Evolutionary conservation across 1,140 invertebrate species (phyloP), one percentile per base, ranked within the genome.

Genomic region (Piezodorus guildinii): DNA sequence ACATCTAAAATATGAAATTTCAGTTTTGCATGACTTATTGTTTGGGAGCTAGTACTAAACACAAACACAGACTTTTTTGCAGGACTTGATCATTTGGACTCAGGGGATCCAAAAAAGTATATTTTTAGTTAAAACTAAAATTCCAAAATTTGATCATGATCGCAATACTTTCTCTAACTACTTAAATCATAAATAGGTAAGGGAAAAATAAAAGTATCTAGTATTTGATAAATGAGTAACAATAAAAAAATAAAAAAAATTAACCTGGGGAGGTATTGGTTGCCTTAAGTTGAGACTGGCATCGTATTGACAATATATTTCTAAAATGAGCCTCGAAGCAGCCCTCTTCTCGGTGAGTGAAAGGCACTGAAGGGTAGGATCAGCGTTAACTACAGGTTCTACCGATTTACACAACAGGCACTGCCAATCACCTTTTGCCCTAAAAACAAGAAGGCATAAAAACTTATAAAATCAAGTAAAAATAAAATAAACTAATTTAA

Each of bases 261-360:
- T 80, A 77, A 90, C 87, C 72, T 87, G 84, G 62, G 78, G 76
- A 62, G 84, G 81, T 68, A 91, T 88, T 25, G 89, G 80, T 76
- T 92, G 88, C 71, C 92, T 83, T 75, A 95, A 93, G 58, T 86
- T 85, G 70, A 90, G 80, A 75, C 89, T 92, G 68, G 83, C 82
- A 73, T 91, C 88, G 70, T 89, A 90, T 74, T 94, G 90, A 74
- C 90, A 93, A 74, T 91, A 93, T 59, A 95, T 77, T 75, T 94
- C 90, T 68, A 95, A 78, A 54, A 93, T 82, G 65, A 94, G 82
- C 67, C 90, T 79, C 76, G 93, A 87, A 63, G 89, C 82, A 60
- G 91, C 81, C 76, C 85, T 83, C 60, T 82, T 77, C 71, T 87
- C 82, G 77, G 76, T 12, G 76, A 68, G 59, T 77, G 76, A 64